Percentiles rank a stretch among this genome's conserved stretches.
Conservation (phyloP, 2,113 vertebrate species). For the Anas platyrhynchos region DNA sequence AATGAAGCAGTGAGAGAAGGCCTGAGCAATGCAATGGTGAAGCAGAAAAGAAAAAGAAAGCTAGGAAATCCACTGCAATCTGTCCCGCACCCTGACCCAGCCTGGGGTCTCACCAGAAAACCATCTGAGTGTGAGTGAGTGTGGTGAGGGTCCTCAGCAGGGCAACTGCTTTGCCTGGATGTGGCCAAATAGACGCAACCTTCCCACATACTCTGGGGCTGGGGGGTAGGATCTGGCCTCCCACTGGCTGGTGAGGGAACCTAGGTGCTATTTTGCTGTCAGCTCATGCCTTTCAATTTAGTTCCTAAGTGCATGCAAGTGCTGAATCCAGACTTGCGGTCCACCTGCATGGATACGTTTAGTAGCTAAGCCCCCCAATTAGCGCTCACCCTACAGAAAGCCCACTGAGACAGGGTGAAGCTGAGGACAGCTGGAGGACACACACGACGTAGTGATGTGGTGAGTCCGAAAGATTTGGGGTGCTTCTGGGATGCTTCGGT, state of each 20-base stretch:
- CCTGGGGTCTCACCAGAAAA: background rate
- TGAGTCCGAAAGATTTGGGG: background rate
- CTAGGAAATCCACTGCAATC: background rate
- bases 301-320: background rate
- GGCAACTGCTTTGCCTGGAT: background rate
- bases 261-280: background rate
- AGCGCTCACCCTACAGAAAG: rapidly evolving
- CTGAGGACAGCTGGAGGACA: background rate
- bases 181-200: background rate
- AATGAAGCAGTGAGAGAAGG: background rate
- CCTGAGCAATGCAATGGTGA: background rate
- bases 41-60: background rate
- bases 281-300: background rate
- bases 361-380: background rate
- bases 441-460: rapidly evolving
- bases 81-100: background rate
- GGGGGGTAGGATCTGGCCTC: rapidly evolving
- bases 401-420: background rate
- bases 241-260: background rate
- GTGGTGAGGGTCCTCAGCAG: rapidly evolving
- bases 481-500: background rate
- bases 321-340: background rate
- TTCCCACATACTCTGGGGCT: background rate
- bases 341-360: background rate
- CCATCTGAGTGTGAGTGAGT: background rate